Evolutionary conservation across 2,888 invertebrate genomes (phyloP).

Genomic region (Netelia inedita): DNA sequence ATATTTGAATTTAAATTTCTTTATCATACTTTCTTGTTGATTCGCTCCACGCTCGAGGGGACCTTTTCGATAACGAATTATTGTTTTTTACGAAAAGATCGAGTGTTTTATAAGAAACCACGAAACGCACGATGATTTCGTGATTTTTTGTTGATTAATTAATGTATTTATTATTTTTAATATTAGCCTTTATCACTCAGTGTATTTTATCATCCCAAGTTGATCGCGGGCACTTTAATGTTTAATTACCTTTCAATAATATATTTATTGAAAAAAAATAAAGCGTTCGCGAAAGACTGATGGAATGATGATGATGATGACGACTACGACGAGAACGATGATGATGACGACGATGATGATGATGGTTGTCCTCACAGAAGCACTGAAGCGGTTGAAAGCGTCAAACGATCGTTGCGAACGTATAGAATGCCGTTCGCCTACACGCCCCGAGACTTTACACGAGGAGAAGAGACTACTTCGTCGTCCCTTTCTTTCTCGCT

Average conservation of each 20-base stretch:
- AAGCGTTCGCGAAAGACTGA: slow-evolving; percentile 31
- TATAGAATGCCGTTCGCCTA: slow-evolving; percentile 60
- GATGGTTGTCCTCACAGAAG: slow-evolving; percentile 43
- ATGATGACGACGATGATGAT: slow-evolving; percentile 4
- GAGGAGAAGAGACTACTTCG: slow-evolving; percentile 28
- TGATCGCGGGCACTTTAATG: background rate
- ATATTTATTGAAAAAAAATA: background rate
- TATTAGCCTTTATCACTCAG: background rate
- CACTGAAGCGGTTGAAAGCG: slow-evolving; percentile 41
- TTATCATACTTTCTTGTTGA: background rate
- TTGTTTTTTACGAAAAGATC: background rate
- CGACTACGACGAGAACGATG: background rate
- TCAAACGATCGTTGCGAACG: slow-evolving; percentile 46
- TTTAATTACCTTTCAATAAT: background rate
- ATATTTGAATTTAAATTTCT: background rate
- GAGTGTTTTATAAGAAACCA: too few relatives aligned
- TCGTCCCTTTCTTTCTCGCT: slow-evolving; percentile 50
- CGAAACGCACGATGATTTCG: too few relatives aligned
- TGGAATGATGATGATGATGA: slow-evolving; percentile 17
- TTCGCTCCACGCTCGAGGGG: background rate
- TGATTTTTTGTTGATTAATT: background rate
- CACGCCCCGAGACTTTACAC: slow-evolving; percentile 27
- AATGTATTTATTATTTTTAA: background rate
- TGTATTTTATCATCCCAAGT: background rate
- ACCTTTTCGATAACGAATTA: background rate